These are phyloP conservation scores for Cuniculus paca DNA, from an alignment of 2,797 vertebrate species.

Conservation along the genomic window DNA sequence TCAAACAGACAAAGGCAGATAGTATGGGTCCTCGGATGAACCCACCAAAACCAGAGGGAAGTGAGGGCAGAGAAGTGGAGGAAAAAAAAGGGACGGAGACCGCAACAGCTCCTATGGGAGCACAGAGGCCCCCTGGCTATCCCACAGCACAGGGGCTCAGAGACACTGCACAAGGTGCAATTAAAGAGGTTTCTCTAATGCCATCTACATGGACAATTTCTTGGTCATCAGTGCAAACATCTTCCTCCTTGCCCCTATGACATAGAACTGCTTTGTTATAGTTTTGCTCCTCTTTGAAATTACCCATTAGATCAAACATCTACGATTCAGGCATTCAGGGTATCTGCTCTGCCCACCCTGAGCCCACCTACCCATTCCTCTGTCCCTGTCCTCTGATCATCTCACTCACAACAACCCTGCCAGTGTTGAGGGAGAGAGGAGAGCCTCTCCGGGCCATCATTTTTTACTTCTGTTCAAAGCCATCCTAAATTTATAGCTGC, in stretches of 20 bases:
- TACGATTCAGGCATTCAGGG: neutral
- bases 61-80: neutral
- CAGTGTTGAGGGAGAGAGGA: neutral
- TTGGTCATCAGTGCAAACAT: neutral
- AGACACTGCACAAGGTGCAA: neutral
- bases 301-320: neutral
- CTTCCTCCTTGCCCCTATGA: neutral
- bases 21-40: neutral
- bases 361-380: neutral
- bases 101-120: neutral
- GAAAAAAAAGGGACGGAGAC: neutral
- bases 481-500: neutral
- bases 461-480: neutral
- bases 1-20: neutral
- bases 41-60: neutral
- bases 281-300: neutral
- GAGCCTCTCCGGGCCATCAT: neutral
- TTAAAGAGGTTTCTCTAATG: neutral
- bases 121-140: neutral
- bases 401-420: neutral
- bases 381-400: neutral
- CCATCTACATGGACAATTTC: neutral
- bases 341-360: neutral
- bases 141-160: neutral
- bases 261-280: neutral